These are phyloP conservation scores for Charanyca ferruginea DNA, from an alignment of 2,888 invertebrate species.

Conservation along the genomic window DNA sequence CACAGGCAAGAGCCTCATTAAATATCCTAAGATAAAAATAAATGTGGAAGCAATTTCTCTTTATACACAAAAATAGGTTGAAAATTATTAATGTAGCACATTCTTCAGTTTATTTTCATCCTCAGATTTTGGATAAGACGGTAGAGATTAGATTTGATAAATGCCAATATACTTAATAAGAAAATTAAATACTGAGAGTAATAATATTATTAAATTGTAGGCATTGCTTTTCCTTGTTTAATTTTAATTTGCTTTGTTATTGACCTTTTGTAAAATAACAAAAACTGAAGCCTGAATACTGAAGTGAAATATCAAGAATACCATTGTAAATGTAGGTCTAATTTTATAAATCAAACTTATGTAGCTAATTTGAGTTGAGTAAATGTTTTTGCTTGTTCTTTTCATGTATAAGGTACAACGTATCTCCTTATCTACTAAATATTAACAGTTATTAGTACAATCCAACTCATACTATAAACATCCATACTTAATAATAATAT, in stretches of 20 bases:
- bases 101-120: slow-evolving; percentile 20
- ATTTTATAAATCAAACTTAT: too few relatives aligned
- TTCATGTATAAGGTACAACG: too few relatives aligned
- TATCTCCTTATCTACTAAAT: too few relatives aligned
- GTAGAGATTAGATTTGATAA: slow-evolving; percentile 18
- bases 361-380: too few relatives aligned
- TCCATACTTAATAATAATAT: too few relatives aligned
- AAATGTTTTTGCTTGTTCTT: too few relatives aligned
- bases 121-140: not conserved
- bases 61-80: slow-evolving; percentile 5
- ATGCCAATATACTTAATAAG: slow-evolving; percentile 8
- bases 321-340: too few relatives aligned
- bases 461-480: too few relatives aligned
- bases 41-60: slow-evolving; percentile 16
- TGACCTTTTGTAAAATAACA: not conserved
- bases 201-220: not conserved
- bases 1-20: slow-evolving; percentile 29
- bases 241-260: not conserved
- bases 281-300: not conserved
- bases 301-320: not conserved
- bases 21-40: slow-evolving; percentile 14
- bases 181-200: not conserved
- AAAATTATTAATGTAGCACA: slow-evolving; percentile 21
- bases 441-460: too few relatives aligned
- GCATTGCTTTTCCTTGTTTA: not conserved